Evolutionary conservation across 2,888 invertebrate genomes (phyloP).

Genomic region (Hymenopus coronatus): DNA sequence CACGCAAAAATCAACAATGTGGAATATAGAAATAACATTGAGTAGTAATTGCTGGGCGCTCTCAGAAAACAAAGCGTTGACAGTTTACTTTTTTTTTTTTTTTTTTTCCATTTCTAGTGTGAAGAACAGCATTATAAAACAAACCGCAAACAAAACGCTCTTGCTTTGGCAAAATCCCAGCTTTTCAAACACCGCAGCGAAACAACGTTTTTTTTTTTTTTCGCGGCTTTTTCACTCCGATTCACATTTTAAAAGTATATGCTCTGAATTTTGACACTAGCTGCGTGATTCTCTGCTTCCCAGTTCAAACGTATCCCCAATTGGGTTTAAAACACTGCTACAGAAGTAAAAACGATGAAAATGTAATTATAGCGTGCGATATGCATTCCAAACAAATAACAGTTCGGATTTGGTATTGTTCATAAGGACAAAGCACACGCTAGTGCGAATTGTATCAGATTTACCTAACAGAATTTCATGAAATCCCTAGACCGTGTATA

Average conservation of each 20-base stretch:
- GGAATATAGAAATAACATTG: too few species aligned
- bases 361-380: neutral
- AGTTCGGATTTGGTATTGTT: neutral
- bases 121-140: neutral
- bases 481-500: neutral
- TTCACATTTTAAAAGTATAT: neutral
- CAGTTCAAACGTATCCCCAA: neutral
- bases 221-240: neutral
- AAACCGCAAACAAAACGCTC: neutral
- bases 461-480: neutral
- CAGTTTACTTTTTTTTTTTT: too few species aligned
- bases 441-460: neutral
- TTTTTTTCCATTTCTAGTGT: neutral
- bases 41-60: too few species aligned
- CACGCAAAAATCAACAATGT: too few species aligned
- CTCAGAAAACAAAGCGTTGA: too few species aligned
- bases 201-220: neutral
- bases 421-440: neutral
- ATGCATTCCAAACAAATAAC: neutral
- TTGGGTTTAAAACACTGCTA: neutral
- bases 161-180: neutral
- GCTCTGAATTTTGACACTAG: neutral
- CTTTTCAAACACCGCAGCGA: neutral
- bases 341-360: neutral
- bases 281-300: neutral